Conservation (phyloP, 2,113 vertebrate genomes). For the Percopsis transmontana region DNA sequence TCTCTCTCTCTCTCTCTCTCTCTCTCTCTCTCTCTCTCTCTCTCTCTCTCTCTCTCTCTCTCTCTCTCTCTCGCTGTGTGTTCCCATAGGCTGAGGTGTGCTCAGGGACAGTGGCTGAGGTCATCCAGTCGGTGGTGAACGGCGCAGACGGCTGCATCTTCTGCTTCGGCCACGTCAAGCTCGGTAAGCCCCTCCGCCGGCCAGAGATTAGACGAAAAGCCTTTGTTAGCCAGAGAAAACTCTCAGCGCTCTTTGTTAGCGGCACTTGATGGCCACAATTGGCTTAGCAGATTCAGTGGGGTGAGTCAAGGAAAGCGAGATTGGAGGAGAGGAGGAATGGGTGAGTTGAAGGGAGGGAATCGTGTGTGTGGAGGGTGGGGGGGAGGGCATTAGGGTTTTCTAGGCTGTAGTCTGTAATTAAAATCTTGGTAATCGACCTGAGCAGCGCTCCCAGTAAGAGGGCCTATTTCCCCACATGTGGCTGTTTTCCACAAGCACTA, state of each 20-base stretch:
- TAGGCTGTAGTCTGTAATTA: conserved; percentile 68
- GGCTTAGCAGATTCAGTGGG: conserved; percentile 59
- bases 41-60: not conserved
- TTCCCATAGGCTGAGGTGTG: conserved; percentile 92
- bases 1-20: not conserved
- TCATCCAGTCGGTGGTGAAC: conserved; percentile 97
- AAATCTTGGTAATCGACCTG: conserved; percentile 71
- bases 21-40: not conserved
- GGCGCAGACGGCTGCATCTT: conserved; percentile 98
- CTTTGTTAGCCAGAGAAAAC: conserved; percentile 58
- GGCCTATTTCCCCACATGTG: conserved; percentile 40
- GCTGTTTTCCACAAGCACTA: conserved; percentile 42
- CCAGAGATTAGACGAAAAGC: conserved; percentile 55
- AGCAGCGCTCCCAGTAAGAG: conserved; percentile 50
- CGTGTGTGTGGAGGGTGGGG: conserved; percentile 12
- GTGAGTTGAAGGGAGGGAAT: conserved; percentile 1
- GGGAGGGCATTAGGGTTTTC: conserved; percentile 47
- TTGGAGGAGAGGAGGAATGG: conserved; percentile 44
- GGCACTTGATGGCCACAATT: conserved; percentile 61
- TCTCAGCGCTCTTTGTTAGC: conserved; percentile 66
- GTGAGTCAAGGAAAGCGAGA: conserved; percentile 56
- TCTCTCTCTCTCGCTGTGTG: conserved; percentile 6
- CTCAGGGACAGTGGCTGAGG: conserved; percentile 95
- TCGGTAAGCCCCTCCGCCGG: conserved; percentile 71
- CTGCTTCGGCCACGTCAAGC: conserved; percentile 91